Base-by-base conservation (phyloP, 2,888 invertebrate genomes). In the Apodemia hepburni region DNA sequence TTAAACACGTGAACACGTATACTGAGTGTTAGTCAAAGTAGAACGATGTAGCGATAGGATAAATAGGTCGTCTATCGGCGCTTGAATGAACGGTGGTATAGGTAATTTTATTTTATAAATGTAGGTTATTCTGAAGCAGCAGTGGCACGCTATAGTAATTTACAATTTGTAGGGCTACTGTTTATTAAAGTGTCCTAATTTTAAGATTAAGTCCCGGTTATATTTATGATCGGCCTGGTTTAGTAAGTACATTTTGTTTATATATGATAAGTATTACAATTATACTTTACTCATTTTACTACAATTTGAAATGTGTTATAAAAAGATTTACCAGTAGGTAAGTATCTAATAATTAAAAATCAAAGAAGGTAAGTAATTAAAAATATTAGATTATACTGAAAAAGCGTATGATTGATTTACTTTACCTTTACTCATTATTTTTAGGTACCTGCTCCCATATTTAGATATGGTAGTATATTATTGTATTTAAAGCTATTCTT, bases 61-160 rank as follows among this genome's bases (percentile, higher is more conserved):
- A 88, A 85, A 89, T 87, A 75, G 88, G 87, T 83, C 87, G 85
- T 78, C 78, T 79, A 80, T 81, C 78, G 81, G 76, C 78, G 78
- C 75, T 73, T 80, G 77, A 84, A 82, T 81, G 80, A 71, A 82
- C 79, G 80, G 27, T 51, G 27, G 79, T 81, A 78, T 79, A 80
- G 81, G 78, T 80, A 81, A 82, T 84, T 83, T 70, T 70, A 73
- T 76, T 68, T 76, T 75, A 74, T 73, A 82, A 85, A 88, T 87
- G 87, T 88, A 79, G 87, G 87, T 87, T 84, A 33, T 47, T 22
- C 22, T 17, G 45, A 17, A 27, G 54, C 54, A 88, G 76, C 76
- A 71, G 83, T 79, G 75, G 75, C 88, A 89, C 88, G 87, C 85
- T 78, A 85, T 82, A 15, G 54, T 57, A 57, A 57, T 57, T 57